These are phyloP conservation scores for Mustela erminea DNA, from an alignment of 2,797 vertebrate species.

Conservation along the genomic window DNA sequence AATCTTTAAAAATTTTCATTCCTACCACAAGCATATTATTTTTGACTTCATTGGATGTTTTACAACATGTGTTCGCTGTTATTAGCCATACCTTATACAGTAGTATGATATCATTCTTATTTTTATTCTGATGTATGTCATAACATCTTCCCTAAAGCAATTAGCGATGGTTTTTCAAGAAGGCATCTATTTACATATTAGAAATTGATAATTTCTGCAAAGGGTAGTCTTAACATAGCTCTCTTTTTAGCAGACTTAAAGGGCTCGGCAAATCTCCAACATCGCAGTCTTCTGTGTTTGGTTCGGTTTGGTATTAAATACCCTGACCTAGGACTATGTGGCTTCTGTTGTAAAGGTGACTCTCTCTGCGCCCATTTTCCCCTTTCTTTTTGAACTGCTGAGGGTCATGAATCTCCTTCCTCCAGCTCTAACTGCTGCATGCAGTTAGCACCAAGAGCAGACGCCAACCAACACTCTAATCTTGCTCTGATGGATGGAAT, in stretches of 20 bases:
- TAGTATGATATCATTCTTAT: background rate
- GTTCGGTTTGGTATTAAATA: conserved; percentile 16
- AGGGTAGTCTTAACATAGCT: conserved; percentile 40
- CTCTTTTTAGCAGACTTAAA: conserved; percentile 47
- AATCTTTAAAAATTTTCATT: conserved; percentile 9
- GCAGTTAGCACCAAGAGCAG: conserved; percentile 87
- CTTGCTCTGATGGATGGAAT: conserved; percentile 90
- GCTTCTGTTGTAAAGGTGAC: background rate
- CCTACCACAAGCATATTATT: background rate
- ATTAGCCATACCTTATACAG: background rate
- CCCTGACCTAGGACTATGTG: background rate
- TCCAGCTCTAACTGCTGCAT: conserved; percentile 76
- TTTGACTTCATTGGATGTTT: background rate
- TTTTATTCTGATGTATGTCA: background rate
- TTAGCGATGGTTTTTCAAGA: conserved; percentile 58
- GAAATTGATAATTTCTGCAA: conserved; percentile 35
- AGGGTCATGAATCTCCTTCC: conserved; percentile 84
- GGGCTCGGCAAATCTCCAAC: conserved; percentile 16
- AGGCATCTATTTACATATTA: conserved; percentile 22
- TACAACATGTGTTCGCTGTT: background rate
- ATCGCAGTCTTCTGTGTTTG: conserved; percentile 61
- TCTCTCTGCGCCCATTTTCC: conserved; percentile 39
- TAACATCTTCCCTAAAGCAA: background rate
- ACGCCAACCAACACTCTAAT: conserved; percentile 86
- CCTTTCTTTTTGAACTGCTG: conserved; percentile 78